A percentile compares a stretch with the other conserved stretches of the same genome.
Evolutionary conservation across 2,797 vertebrate species (phyloP).

Genomic region (Salarias fasciatus): DNA sequence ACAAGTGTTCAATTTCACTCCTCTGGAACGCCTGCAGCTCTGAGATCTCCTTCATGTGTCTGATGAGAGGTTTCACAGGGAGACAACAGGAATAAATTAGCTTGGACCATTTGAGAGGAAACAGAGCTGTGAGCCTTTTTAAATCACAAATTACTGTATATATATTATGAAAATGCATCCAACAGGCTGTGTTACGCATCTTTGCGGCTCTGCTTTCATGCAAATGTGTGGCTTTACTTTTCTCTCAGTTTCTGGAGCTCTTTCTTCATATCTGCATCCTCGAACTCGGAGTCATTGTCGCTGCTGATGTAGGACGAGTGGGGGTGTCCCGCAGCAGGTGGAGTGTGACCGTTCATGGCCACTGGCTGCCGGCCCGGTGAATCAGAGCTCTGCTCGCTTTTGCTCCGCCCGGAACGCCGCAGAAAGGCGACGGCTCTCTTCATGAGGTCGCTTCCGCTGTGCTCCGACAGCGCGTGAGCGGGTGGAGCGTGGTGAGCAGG

Average conservation of each 20-base stretch:
- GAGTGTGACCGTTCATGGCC: slow-evolving; percentile 76
- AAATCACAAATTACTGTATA: too few species aligned
- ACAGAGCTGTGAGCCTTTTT: neutral
- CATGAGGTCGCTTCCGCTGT: slow-evolving; percentile 88
- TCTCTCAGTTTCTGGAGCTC: slow-evolving; percentile 94
- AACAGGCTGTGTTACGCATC: too few species aligned
- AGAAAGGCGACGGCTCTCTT: slow-evolving; percentile 93
- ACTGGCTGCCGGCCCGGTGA: slow-evolving; percentile 80
- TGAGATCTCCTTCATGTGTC: slow-evolving; percentile 98
- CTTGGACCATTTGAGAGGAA: neutral
- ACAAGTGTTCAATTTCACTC: slow-evolving; percentile 92
- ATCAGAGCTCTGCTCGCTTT: slow-evolving; percentile 84
- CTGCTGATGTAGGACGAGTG: slow-evolving; percentile 94
- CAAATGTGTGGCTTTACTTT: slow-evolving; percentile 85
- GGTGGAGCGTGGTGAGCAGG: slow-evolving; percentile 48
- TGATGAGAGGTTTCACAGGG: slow-evolving; percentile 54
- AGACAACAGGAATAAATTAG: slow-evolving; percentile 13
- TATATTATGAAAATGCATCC: too few species aligned
- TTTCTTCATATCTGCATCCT: slow-evolving; percentile 95
- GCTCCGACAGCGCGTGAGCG: slow-evolving; percentile 76
- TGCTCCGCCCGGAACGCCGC: slow-evolving; percentile 87
- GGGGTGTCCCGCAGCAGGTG: slow-evolving; percentile 67
- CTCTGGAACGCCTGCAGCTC: slow-evolving; percentile 96
- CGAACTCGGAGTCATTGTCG: slow-evolving; percentile 97
- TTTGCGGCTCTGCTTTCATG: slow-evolving; percentile 1